Evolutionary conservation across 2,888 invertebrate species (phyloP), one percentile per base, ranked within the genome.

Genomic region (Athalia rosae): DNA sequence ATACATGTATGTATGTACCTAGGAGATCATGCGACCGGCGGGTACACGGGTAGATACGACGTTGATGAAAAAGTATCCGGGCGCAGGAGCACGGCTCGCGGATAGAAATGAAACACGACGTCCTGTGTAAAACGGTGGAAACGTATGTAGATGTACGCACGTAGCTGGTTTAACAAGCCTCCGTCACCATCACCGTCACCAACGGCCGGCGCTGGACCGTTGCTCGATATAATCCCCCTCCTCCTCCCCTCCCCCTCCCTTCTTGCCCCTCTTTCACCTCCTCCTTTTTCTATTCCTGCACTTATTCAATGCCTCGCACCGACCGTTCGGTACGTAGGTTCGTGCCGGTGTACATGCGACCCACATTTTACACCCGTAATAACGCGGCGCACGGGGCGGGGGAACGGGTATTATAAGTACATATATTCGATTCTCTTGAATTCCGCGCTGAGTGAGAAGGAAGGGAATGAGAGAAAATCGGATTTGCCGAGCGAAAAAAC

Each of bases 171-270:
- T 71, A 71, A 71, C 71, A 71, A 71, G 71, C 71, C 43, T 58
- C 58, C 71, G 50, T 45, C 71, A 56, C 56, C 71, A 56, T 53
- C n/a, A n/a, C 5, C 13, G n/a, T n/a, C 11, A 47, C 9, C 64
- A 9, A 48, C 50, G 67, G 50, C 48, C 28, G 28, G 28, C 28
- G 28, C 43, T 28, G 71, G 71, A 56, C 71, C 71, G 71, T 71
- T 71, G 71, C 71, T 71, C 71, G 71, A 56, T 71, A 45, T 45
- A 15, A 71, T 71, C 71, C 71, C 71, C 71, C 56, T 71, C 71
- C 71, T 71, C 50, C 41, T 8, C 43, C 43, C 43, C 8, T 62
- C 7, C 62, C n/a, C 50, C 41, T 8, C 43, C 43, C 43, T 8
- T 62, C 7, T n/a, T n/a, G n/a, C n/a, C 62, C 41, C 8, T 62